Evolutionary conservation across 2,888 invertebrate species (phyloP).

Genomic region (Cremastinae sp.): DNA sequence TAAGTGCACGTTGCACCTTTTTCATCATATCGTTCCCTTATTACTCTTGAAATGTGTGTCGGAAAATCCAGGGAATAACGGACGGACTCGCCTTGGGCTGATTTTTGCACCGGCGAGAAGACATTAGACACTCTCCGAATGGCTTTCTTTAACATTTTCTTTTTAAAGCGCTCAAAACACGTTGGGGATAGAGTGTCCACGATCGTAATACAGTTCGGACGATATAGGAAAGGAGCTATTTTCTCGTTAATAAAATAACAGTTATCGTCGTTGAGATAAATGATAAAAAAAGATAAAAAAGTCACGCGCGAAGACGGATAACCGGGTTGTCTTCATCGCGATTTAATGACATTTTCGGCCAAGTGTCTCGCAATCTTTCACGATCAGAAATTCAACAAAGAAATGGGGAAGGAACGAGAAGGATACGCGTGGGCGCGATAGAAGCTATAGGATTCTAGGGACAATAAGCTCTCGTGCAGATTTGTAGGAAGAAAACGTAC

Average conservation of each 20-base stretch:
- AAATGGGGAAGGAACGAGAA: conserved; percentile 24
- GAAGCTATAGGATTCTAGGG: conserved; percentile 21
- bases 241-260: too few species aligned
- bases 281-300: too few species aligned
- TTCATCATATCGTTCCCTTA: neutral
- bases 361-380: conserved; percentile 45
- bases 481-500: conserved; percentile 40
- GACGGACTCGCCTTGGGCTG: conserved; percentile 66
- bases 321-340: neutral
- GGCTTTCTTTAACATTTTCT: conserved; percentile 19
- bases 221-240: too few species aligned
- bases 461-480: conserved; percentile 47
- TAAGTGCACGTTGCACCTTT: conserved; percentile 14
- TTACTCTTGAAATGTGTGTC: conserved; percentile 46
- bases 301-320: neutral
- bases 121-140: conserved; percentile 40
- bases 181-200: too few species aligned
- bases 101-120: conserved; percentile 30
- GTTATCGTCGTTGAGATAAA: too few species aligned
- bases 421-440: conserved; percentile 7
- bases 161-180: neutral
- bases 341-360: neutral
- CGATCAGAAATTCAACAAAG: conserved; percentile 32
- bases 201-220: neutral
- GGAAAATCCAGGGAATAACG: conserved; percentile 66